Evolutionary conservation across 2,797 vertebrate species (phyloP).

Genomic region (Aeoliscus strigatus): DNA sequence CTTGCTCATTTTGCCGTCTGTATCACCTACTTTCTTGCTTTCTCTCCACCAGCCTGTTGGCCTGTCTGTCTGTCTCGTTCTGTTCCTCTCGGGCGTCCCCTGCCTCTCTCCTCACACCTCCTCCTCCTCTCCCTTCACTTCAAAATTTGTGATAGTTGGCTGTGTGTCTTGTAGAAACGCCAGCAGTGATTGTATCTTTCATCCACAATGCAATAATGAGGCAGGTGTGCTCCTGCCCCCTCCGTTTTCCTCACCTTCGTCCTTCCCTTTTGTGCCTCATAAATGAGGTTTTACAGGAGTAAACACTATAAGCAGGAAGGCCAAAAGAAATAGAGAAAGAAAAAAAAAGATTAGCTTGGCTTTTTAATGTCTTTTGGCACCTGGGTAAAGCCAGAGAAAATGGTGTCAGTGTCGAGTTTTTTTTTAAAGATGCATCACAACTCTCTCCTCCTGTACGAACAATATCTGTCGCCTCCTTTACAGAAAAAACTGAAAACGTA

Average conservation of each 20-base stretch:
- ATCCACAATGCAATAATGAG: conserved; percentile 64
- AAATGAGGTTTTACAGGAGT: conserved; percentile 48
- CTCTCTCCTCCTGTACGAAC: conserved; percentile 14
- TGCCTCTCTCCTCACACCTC: conserved; percentile 43
- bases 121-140: conserved; percentile 50
- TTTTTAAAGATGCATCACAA: conserved; percentile 25
- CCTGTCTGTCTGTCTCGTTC: conserved; percentile 51
- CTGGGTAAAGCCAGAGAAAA: conserved; percentile 28
- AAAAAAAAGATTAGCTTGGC: conserved; percentile 39
- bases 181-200: conserved; percentile 69
- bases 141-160: conserved; percentile 72
- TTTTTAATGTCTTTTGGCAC: conserved; percentile 44
- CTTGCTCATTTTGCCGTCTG: conserved; percentile 60
- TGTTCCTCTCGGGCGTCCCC: conserved; percentile 43
- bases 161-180: conserved; percentile 67
- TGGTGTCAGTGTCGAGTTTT: conserved; percentile 29
- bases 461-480: conserved; percentile 45
- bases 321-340: conserved; percentile 21
- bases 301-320: conserved; percentile 48
- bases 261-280: conserved; percentile 44
- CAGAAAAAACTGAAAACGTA: conserved; percentile 32
- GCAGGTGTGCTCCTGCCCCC: conserved; percentile 45
- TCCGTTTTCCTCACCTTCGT: conserved; percentile 51
- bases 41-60: conserved; percentile 33
- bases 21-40: conserved; percentile 48